Evolutionary conservation across 2,888 invertebrate genomes (phyloP).

Genomic region (Deroplatys truncata): DNA sequence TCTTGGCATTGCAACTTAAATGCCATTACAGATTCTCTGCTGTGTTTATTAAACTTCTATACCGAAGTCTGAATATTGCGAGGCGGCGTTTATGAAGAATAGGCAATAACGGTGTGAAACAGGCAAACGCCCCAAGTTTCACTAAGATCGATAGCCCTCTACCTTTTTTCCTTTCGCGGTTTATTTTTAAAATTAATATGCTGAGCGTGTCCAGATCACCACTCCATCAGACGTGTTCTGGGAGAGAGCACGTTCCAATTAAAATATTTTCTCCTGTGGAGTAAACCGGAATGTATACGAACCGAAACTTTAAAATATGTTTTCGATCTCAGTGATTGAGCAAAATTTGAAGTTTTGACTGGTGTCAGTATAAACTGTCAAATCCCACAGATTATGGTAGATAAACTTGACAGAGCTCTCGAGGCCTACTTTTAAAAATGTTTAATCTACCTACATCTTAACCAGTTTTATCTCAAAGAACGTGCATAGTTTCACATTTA

Average conservation of each 20-base stretch:
- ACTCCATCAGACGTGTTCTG: not conserved
- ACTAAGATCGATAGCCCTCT: not conserved
- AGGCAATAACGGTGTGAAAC: not conserved
- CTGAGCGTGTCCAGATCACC: not conserved
- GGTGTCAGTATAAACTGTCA: not conserved
- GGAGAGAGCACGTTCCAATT: not conserved
- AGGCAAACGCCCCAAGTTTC: not conserved
- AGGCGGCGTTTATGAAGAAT: not conserved
- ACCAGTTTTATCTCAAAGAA: no score
- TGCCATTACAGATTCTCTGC: not conserved
- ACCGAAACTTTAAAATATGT: not conserved
- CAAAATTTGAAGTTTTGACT: not conserved
- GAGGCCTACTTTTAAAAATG: not conserved
- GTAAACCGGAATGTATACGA: not conserved
- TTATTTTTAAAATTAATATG: not conserved
- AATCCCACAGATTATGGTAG: not conserved
- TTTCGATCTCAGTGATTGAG: not conserved
- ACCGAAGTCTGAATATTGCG: not conserved
- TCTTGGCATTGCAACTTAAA: not conserved
- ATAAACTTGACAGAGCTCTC: not conserved
- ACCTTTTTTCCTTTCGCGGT: not conserved
- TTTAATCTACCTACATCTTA: no score
- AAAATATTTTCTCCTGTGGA: not conserved
- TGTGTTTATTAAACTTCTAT: not conserved
- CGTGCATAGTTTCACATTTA: no score